Base-by-base conservation (phyloP, 2,113 vertebrate genomes). In the Cyrtonyx montezumae region DNA sequence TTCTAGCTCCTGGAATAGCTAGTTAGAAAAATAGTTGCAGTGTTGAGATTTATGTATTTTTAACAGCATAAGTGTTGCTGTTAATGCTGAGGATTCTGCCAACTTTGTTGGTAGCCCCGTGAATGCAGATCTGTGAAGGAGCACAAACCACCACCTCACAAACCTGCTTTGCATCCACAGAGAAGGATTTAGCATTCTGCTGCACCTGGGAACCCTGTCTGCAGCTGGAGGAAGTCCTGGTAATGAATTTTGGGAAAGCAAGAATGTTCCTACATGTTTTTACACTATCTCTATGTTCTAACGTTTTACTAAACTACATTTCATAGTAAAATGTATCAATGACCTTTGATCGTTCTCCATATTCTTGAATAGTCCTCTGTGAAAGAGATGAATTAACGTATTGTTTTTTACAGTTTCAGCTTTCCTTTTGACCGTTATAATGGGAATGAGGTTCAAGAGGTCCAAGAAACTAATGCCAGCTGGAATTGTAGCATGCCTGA, bases 401-500 rank as follows among this genome's bases (percentile, higher is more conserved):
- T 55, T 96, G 56, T 84, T 76, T 96, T 70, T 97, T 96, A 51
- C 96, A 99, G 99, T 98, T 93, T 85, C 98, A 23, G 97, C 99
- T 26, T 98, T 98, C 94, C 67, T 97, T 75, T 97, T 99, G 84
- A 95, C 98, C 55, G 71, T 98, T 73, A 94, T 99, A 71, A 99
- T 99, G 99, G 99, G 99, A 93, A 96, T 98, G 95, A 98, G 99
- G 93, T 99, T 98, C 97, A 99, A 98, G 96, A 98, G 98, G 78
- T 98, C 99, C 95, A 98, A 98, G 79, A 99, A 99, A 93, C 40
- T 99, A 82, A 97, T 99, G 97, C 99, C 99, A 69, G 98, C 99
- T 0, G 99, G 99, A 58, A 81, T 99, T 22, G 94, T 99, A 92
- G 91, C 99, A 19, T 98, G 97, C 34, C 93, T 99, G 77, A 99